Evolutionary conservation across 1,140 invertebrate genomes (phyloP), one percentile per base, ranked within the genome.

Genomic region (Neodiprion virginianus): DNA sequence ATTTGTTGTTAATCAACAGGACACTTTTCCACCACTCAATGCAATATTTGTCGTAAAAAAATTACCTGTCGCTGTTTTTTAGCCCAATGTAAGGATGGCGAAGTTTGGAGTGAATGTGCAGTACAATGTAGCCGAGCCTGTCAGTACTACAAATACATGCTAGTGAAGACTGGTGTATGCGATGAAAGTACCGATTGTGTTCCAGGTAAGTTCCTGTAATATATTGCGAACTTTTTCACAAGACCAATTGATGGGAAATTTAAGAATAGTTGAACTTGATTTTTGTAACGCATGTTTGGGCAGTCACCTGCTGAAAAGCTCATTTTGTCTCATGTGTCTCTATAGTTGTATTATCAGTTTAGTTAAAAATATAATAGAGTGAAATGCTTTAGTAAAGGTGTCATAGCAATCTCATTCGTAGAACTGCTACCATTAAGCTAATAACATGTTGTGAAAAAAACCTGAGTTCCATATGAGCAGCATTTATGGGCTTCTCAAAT

Each of bases 41-140:
- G 80, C 77, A 9, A 77, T 79, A 9, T 28, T 1, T 48, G 28
- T 40, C 28, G 28, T 40, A 40, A 40, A 40, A 40, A 40, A 40
- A 40, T 40, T 40, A 40, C 28, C 28, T 5, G 2, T 40, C 28
- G 5, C 28, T 53, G 14, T 48, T 66, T 72, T 69, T 28, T 75
- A 80, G 78, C 66, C 61, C 21, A 48, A 10, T 91, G 91, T 78
- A 84, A 84, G 67, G 74, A 77, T 8, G 88, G 84, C 2, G 80
- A 88, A 73, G 81, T 83, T 17, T 93, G 89, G 89, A 85, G 86
- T 0, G 86, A 90, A 0, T 94, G 93, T 77, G 91, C 90, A 0
- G 91, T 92, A 75, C 88, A 90, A 3, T 95, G 94, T 78, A 89
- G 90, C 71, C 87, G 89, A 69, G 85, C 92, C 0, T 95, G 93